Evolutionary conservation across 2,797 vertebrate species (phyloP).

Genomic region (Danio albolineatus): DNA sequence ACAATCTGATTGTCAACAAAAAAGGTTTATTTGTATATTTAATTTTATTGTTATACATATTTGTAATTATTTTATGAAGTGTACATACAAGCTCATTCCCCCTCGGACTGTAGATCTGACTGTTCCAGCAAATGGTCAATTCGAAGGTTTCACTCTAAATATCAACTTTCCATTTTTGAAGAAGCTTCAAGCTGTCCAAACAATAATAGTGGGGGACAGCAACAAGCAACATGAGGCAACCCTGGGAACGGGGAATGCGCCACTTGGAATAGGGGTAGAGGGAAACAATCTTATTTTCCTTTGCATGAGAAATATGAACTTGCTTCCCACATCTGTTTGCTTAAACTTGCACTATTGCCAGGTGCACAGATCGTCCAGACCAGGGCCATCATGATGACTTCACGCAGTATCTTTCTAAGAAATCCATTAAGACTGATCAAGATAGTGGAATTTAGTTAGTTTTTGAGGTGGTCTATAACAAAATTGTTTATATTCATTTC

Average conservation of each 20-base stretch:
- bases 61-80: background rate
- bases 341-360: slow-evolving; percentile 78
- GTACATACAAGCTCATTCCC: background rate
- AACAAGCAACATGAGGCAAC: slow-evolving; percentile 83
- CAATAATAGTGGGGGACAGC: slow-evolving; percentile 77
- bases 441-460: background rate
- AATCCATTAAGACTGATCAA: background rate
- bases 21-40: background rate
- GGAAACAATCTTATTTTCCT: slow-evolving; percentile 83
- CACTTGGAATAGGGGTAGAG: slow-evolving; percentile 69
- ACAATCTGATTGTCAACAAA: background rate
- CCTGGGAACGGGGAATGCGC: slow-evolving; percentile 86
- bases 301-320: slow-evolving; percentile 81
- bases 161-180: slow-evolving; percentile 82
- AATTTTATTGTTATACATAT: background rate
- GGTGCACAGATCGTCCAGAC: slow-evolving; percentile 75
- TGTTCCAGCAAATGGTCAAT: slow-evolving; percentile 67
- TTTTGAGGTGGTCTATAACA: background rate
- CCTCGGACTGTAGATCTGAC: slow-evolving; percentile 38
- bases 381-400: slow-evolving; percentile 64
- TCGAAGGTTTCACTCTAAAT: slow-evolving; percentile 72
- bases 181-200: slow-evolving; percentile 92
- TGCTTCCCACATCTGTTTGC: slow-evolving; percentile 81
- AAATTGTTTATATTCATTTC: too few relatives aligned
- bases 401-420: slow-evolving; percentile 23